Evolutionary conservation across 2,888 invertebrate genomes (phyloP), one percentile per base, ranked within the genome.

Genomic region (Sinelater perroti): DNA sequence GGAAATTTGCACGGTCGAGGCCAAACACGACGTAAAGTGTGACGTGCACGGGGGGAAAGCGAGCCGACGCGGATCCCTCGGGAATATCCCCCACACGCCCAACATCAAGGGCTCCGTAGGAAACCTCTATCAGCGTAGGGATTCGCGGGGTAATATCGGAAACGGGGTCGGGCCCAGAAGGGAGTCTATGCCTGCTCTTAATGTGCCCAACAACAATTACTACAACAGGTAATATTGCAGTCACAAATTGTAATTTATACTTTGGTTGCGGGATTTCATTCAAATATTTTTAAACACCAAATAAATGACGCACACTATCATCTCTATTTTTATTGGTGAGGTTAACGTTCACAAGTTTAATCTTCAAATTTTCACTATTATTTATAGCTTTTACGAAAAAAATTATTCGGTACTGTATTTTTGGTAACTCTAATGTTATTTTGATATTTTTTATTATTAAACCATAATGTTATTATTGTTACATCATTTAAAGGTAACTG

Each of bases 1-100:
- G 10, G 64, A 68, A 51, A 45, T 67, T 40, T 74, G 80, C 18
- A 78, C 80, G 61, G 75, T 83, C 18, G 83, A 84, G 73, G 82
- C 82, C 30, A 82, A 82, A 69, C 80, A 83, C 42, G 87, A 87
- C 75, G 80, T 81, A 61, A 86, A 85, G 61, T 91, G 90, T 73
- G 88, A 89, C 70, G 87, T 90, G 24, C 90, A 90, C 75, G 88
- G 88, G 10, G 77, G 76, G 70, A 78, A 79, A 64, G 78, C 77
- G 59, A 76, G 75, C 60, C 77, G 80, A 30, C 81, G 86, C 11
- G 85, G 85, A 7, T 85, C 84, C 47, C 73, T 84, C 58, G 83
- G 85, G 59, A 86, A 83, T 61, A 80, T 82, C 2, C 69, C 79
- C 49, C 81, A 81, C 13, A 80, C 81, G 11, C 78, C 78, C 18